Conservation (phyloP, 1,140 invertebrate species). For the Holcopasites calliopsidis region DNA sequence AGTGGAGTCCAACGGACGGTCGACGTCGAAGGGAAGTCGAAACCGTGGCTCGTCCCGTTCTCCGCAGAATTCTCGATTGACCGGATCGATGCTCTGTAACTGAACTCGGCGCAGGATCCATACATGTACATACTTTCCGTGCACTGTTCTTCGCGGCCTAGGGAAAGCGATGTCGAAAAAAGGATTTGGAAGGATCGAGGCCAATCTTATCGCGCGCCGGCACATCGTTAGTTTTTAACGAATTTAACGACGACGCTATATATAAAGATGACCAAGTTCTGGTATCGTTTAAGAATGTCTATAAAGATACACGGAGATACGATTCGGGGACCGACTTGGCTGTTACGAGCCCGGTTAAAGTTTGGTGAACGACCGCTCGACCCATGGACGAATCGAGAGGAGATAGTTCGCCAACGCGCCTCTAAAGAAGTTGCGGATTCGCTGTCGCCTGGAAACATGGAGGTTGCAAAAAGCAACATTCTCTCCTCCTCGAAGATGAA, state of each 20-base stretch:
- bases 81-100: constrained; percentile 3
- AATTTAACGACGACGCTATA: constrained; percentile 54
- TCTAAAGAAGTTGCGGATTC: neutral
- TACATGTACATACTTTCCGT: too few species aligned
- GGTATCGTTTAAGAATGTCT: constrained; percentile 39
- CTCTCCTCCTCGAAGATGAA: constrained; percentile 11
- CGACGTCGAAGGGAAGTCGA: constrained; percentile 35
- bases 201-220: constrained; percentile 56
- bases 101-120: too few species aligned
- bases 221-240: constrained; percentile 58
- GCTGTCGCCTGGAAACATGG: constrained; percentile 1
- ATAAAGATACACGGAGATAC: constrained; percentile 59
- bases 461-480: constrained; percentile 11
- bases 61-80: constrained; percentile 3
- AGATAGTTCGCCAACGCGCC: neutral
- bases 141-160: neutral
- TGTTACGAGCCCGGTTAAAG: constrained; percentile 23
- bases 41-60: constrained; percentile 5
- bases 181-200: neutral
- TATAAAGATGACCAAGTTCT: constrained; percentile 48
- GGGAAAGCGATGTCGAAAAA: constrained; percentile 31
- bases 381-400: constrained; percentile 27
- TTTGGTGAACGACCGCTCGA: neutral
- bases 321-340: constrained; percentile 36
- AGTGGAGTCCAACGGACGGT: neutral